Conservation (phyloP, 2,113 vertebrate species). For the Catharus bicknelli region DNA sequence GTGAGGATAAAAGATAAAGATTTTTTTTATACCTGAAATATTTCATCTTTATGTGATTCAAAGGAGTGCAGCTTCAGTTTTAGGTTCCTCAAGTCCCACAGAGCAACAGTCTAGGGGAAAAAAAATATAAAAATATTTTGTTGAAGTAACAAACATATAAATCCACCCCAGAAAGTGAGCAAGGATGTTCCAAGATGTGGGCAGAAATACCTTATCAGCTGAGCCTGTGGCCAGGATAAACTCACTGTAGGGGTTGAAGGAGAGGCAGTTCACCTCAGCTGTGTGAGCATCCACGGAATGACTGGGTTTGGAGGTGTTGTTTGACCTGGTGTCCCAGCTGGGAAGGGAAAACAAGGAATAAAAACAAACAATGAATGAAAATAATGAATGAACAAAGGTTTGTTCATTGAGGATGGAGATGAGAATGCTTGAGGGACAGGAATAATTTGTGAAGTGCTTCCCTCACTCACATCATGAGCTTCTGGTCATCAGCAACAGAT, state of each 20-base stretch:
- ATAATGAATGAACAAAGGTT: not conserved
- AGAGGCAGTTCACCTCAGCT: conserved; percentile 96
- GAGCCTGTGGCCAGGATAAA: conserved; percentile 97
- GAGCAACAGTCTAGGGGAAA: conserved; percentile 86
- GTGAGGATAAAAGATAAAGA: not conserved
- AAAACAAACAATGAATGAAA: too few relatives aligned
- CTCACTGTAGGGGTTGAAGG: conserved; percentile 97
- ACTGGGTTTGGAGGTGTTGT: conserved; percentile 97
- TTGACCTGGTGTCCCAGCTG: conserved; percentile 97
- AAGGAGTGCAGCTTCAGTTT: conserved; percentile 98
- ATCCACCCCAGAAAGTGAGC: not conserved
- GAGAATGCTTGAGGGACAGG: not conserved
- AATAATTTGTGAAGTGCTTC: not conserved
- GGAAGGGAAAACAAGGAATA: not conserved
- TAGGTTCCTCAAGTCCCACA: conserved; percentile 96
- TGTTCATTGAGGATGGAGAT: fast-evolving
- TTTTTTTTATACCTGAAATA: conserved; percentile 88
- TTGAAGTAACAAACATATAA: not conserved
- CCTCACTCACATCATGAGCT: conserved; percentile 91
- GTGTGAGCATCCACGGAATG: conserved; percentile 97
- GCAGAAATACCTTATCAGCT: conserved; percentile 86
- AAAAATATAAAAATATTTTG: not conserved
- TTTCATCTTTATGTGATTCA: conserved; percentile 98
- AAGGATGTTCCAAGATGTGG: fast-evolving
- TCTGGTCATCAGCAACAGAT: conserved; percentile 96